Percentiles rank a stretch among this genome's conserved stretches.
These are phyloP conservation scores for Plodia interpunctella DNA, from an alignment of 1,140 invertebrate genomes.

Conservation along the genomic window DNA sequence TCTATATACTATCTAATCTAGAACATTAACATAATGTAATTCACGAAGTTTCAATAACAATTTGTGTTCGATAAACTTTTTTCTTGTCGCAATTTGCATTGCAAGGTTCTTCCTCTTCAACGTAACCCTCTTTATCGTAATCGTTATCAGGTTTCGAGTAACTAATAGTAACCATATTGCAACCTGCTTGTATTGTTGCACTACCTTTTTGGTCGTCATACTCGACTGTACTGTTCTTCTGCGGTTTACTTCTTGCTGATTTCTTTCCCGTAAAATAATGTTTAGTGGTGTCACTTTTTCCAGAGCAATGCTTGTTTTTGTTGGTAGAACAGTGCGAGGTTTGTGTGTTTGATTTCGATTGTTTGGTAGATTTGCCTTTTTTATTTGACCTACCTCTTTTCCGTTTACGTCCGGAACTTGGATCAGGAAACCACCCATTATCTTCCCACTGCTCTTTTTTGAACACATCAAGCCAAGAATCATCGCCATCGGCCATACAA, in stretches of 20 bases:
- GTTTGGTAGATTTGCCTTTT: not conserved
- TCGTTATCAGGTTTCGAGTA: conserved; percentile 1
- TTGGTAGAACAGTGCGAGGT: not conserved
- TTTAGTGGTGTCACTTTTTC: not conserved
- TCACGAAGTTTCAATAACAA: not conserved
- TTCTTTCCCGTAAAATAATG: not conserved
- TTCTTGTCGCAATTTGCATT: not conserved
- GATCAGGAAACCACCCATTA: not conserved
- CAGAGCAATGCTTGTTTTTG: not conserved
- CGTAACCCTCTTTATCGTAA: not conserved
- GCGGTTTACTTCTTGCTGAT: not conserved
- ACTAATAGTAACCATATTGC: not conserved
- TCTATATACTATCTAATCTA: not conserved
- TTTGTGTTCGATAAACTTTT: conserved; percentile 1
- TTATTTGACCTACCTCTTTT: not conserved
- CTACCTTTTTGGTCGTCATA: not conserved
- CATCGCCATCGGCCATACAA: not conserved
- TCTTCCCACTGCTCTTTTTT: not conserved
- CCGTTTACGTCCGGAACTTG: not conserved
- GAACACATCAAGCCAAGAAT: not conserved
- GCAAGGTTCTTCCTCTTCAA: not conserved
- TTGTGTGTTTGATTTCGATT: not conserved
- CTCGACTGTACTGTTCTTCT: not conserved
- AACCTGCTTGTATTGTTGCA: not conserved
- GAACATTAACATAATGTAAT: not conserved